These are phyloP conservation scores for Sarcoramphus papa DNA, from an alignment of 2,797 vertebrate species.

Conservation along the genomic window DNA sequence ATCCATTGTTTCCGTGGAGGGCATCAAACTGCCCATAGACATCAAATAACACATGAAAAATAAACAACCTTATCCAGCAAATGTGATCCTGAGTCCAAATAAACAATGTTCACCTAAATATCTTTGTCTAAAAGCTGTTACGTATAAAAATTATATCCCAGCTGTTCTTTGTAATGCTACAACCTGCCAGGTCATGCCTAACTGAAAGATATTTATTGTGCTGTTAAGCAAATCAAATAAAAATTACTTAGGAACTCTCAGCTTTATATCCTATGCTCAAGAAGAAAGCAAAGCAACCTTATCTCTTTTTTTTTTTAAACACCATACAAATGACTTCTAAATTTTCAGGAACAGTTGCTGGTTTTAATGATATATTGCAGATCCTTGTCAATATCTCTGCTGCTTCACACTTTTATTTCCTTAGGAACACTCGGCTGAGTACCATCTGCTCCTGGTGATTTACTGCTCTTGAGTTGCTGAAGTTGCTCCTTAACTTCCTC, in stretches of 20 bases:
- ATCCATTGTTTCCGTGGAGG: not conserved
- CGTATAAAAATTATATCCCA: conserved; percentile 42
- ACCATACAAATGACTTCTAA: conserved; percentile 51
- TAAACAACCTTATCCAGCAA: not conserved
- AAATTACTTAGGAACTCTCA: not conserved
- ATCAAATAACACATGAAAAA: not conserved
- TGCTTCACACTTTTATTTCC: conserved; percentile 74
- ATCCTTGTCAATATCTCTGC: conserved; percentile 65
- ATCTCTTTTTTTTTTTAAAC: not conserved
- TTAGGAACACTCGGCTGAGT: conserved; percentile 70
- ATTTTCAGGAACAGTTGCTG: conserved; percentile 64
- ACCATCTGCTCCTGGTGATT: conserved; percentile 75
- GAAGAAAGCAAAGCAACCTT: conserved; percentile 34
- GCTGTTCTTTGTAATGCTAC: conserved; percentile 29
- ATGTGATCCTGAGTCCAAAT: conserved; percentile 24
- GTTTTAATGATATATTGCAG: conserved; percentile 60
- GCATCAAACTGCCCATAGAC: not conserved
- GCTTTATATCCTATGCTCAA: not conserved
- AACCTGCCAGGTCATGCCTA: conserved; percentile 31
- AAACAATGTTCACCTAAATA: conserved; percentile 47
- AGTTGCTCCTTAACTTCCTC: conserved; percentile 64
- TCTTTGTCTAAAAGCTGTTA: conserved; percentile 52
- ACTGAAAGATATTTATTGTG: conserved; percentile 45
- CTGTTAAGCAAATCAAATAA: not conserved
- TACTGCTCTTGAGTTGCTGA: conserved; percentile 63